Evolutionary conservation across 2,797 vertebrate species (phyloP), one percentile per base, ranked within the genome.

Genomic region (Sphenopsis melanotis): DNA sequence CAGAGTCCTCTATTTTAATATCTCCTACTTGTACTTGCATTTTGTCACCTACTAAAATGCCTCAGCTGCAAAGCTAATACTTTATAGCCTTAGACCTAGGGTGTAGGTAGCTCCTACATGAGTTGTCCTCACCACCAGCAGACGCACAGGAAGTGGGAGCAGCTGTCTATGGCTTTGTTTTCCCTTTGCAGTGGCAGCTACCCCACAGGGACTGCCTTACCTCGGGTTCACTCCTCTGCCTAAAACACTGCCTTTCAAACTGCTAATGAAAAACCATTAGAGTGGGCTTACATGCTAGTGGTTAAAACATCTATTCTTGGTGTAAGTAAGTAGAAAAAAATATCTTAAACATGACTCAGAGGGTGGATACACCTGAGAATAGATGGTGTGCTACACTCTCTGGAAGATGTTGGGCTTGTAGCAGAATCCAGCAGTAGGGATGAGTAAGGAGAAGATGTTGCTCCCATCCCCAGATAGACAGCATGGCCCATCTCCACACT

Each of bases 21-120:
- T 90, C 95, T 96, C 34, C 79, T 79, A 79, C 79, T 86, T 87
- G 53, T n/a, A 85, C 47, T 47, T 76, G 57, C 55, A 68, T 94
- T 90, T 95, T 95, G 89, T 85, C 90, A 76, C 39, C 70, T 52
- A 93, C 76, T 95, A 90, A 90, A 97, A 87, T 69, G 56, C 61
- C 70, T 88, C 26, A 65, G 57, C 88, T 92, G 52, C 57, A 85
- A 76, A 93, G 79, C 60, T 32, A 81, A 30, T 63, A 71, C 14
- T 78, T 93, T 39, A 6, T 34, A 94, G 83, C 60, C 64, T 74
- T 79, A 88, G 88, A 90, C 68, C 26, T 29, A 59, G 89, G 59
- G 79, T 87, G 70, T 64, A 65, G 91, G 80, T 64, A 89, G 60
- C 49, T 95, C 65, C 92, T 27, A 32, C 50, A 39, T 29, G 11